These are phyloP conservation scores for Siderastrea radians DNA, from an alignment of 92 coral and sea anemone genomes.

Conservation along the genomic window DNA sequence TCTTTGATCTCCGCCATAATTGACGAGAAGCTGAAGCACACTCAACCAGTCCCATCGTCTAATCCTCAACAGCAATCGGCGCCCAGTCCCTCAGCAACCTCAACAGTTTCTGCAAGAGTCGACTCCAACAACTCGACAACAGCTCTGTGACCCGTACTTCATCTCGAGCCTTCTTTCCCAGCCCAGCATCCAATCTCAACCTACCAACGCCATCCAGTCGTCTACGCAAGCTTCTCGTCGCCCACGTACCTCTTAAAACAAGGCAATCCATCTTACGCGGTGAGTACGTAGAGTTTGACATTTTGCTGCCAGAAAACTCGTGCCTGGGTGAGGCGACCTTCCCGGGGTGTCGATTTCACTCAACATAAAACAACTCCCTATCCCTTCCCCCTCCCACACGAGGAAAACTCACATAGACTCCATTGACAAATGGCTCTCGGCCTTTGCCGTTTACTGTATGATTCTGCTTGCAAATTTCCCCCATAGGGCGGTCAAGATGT, in stretches of 20 bases:
- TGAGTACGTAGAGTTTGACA: slow-evolving; percentile 29
- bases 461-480: neutral
- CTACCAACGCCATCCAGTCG: no score
- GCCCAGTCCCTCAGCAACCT: neutral
- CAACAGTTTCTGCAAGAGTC: neutral
- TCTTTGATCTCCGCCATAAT: neutral
- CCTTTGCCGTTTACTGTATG: slow-evolving; percentile 7
- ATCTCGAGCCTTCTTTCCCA: neutral
- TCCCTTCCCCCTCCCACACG: neutral
- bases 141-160: neutral
- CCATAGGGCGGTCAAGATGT: slow-evolving; percentile 21
- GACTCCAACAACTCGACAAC: neutral
- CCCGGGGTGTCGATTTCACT: neutral
- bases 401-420: slow-evolving; percentile 5
- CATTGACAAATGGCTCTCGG: slow-evolving; percentile 20
- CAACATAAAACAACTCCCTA: neutral
- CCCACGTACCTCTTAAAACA: neutral
- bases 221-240: neutral
- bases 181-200: neutral
- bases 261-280: neutral
- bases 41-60: neutral
- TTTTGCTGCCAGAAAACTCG: slow-evolving; percentile 23
- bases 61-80: neutral
- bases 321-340: neutral
- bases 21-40: neutral